Evolutionary conservation across 2,888 invertebrate species (phyloP).

Genomic region (Lasioglossum pauxillum): DNA sequence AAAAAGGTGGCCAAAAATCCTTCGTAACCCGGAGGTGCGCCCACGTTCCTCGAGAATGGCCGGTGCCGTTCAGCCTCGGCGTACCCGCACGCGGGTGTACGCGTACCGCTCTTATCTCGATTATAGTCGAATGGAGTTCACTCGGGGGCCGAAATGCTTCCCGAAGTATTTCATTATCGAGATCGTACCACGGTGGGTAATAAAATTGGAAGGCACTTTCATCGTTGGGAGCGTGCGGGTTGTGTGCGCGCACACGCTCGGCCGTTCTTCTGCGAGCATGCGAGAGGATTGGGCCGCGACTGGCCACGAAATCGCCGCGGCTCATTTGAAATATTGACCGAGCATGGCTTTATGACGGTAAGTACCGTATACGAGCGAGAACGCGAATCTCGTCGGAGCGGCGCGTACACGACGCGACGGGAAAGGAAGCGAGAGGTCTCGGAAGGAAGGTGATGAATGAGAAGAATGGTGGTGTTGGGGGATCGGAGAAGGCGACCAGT

Average conservation of each 20-base stretch:
- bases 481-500: neutral
- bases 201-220: slow-evolving; percentile 76
- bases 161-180: slow-evolving; percentile 78
- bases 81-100: slow-evolving; percentile 41
- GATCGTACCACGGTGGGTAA: slow-evolving; percentile 74
- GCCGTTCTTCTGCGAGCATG: neutral
- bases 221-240: slow-evolving; percentile 25
- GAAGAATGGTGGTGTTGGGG: slow-evolving; percentile 12
- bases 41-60: slow-evolving; percentile 63
- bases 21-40: slow-evolving; percentile 54
- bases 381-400: neutral
- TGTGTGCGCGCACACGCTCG: slow-evolving; percentile 8
- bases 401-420: neutral
- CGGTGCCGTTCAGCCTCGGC: slow-evolving; percentile 34
- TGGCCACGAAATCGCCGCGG: slow-evolving; percentile 47
- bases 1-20: slow-evolving; percentile 26
- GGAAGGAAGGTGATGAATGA: slow-evolving; percentile 56
- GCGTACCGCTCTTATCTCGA: slow-evolving; percentile 71
- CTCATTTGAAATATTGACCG: slow-evolving; percentile 64
- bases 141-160: slow-evolving; percentile 70
- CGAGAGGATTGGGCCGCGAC: neutral
- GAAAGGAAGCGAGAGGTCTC: slow-evolving; percentile 58
- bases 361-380: slow-evolving; percentile 60
- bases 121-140: slow-evolving; percentile 74
- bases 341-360: slow-evolving; percentile 66